Evolutionary conservation across 2,797 vertebrate species (phyloP).

Genomic region (Vultur gryphus): DNA sequence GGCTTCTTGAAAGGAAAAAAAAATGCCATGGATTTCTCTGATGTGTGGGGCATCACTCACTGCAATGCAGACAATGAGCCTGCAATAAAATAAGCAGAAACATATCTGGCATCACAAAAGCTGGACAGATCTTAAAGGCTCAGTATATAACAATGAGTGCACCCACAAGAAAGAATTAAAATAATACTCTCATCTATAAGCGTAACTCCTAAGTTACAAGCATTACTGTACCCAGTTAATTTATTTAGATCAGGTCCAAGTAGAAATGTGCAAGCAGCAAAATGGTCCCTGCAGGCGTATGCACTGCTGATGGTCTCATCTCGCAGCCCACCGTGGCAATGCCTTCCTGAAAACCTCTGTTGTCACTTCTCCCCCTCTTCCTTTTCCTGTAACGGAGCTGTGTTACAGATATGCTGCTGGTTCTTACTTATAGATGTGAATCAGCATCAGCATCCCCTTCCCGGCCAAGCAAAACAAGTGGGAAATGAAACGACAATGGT

Average conservation of each 20-base stretch:
- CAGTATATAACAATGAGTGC: background rate
- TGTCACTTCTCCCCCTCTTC: background rate
- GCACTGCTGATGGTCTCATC: background rate
- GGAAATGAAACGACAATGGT: background rate
- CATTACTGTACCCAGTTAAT: background rate
- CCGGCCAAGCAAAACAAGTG: background rate
- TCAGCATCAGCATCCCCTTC: background rate
- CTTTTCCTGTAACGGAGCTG: accelerated
- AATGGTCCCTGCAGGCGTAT: background rate
- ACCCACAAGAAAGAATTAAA: background rate
- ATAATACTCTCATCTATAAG: background rate
- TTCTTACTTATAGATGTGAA: background rate
- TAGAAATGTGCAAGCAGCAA: background rate
- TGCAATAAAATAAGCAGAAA: background rate
- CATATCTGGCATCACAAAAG: background rate
- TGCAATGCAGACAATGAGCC: background rate
- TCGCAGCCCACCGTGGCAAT: accelerated
- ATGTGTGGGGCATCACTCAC: background rate
- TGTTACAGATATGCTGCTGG: background rate
- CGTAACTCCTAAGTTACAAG: background rate
- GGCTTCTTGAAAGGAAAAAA: background rate
- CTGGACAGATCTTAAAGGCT: background rate
- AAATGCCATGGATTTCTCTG: background rate
- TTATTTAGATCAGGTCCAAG: background rate
- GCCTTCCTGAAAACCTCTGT: background rate